phyloP scores from a whole-genome alignment of 2,797 vertebrate species.

The Fundulus diaphanus region DNA sequence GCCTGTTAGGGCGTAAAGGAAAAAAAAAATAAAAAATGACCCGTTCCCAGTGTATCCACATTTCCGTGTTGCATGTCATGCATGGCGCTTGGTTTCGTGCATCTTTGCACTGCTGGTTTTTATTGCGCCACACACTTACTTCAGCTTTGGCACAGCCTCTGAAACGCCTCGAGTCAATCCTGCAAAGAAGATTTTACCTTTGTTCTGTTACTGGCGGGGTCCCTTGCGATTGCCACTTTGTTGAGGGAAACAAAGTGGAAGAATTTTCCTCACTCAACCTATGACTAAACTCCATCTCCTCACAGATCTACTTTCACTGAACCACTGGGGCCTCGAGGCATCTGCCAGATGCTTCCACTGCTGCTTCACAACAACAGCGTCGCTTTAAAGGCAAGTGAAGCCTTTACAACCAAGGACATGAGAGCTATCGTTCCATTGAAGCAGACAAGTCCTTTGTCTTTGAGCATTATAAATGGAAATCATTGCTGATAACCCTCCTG shows the following conservation, averaged over 20 bases:
- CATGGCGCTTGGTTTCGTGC: slow-evolving; percentile 52
- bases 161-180: slow-evolving; percentile 8
- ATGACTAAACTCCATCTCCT: slow-evolving; percentile 43
- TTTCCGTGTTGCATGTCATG: slow-evolving; percentile 45
- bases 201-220: slow-evolving; percentile 17
- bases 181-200: slow-evolving; percentile 22
- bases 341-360: slow-evolving; percentile 58
- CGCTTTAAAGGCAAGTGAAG: slow-evolving; percentile 57
- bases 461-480: slow-evolving; percentile 29
- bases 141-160: slow-evolving; percentile 36
- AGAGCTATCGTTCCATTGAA: slow-evolving; percentile 48
- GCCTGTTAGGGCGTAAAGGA: slow-evolving; percentile 1
- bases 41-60: slow-evolving; percentile 19
- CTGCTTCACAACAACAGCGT: slow-evolving; percentile 48
- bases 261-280: slow-evolving; percentile 60
- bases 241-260: slow-evolving; percentile 60
- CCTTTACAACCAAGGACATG: slow-evolving; percentile 49
- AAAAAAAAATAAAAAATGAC: not conserved
- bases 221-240: slow-evolving; percentile 25
- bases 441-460: slow-evolving; percentile 47
- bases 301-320: slow-evolving; percentile 70
- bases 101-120: slow-evolving; percentile 57
- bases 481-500: slow-evolving; percentile 28
- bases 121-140: slow-evolving; percentile 48
- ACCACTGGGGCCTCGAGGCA: slow-evolving; percentile 51